A percentile compares a stretch with the other conserved stretches of the same genome.
Evolutionary conservation across 2,797 vertebrate species (phyloP).

Genomic region (Danio aesculapii): DNA sequence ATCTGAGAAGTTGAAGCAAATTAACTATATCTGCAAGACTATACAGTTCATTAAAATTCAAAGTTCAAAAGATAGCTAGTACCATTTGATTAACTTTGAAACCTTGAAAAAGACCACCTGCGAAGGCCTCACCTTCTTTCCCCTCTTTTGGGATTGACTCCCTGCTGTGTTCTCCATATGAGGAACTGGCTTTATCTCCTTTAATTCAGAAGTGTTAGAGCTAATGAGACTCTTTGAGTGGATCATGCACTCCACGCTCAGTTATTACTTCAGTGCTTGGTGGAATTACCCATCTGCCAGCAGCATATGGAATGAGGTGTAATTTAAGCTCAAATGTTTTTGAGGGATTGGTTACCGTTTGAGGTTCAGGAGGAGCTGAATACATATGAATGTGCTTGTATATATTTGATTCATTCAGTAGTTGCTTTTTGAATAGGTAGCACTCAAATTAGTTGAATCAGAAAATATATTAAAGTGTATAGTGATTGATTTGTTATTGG

Average conservation of each 20-base stretch:
- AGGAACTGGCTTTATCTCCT: constrained; percentile 14
- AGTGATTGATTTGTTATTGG: too few relatives aligned
- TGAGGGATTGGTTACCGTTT: constrained; percentile 14
- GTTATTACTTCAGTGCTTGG: constrained; percentile 54
- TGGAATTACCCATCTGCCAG: constrained; percentile 50
- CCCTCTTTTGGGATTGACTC: not conserved
- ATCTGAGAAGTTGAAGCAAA: not conserved
- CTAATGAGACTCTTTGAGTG: constrained; percentile 37
- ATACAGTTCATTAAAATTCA: not conserved
- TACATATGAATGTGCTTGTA: not conserved
- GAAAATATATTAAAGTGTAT: too few relatives aligned
- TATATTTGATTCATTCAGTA: too few relatives aligned
- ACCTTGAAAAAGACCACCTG: constrained; percentile 16
- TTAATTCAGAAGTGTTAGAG: constrained; percentile 11
- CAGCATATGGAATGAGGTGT: constrained; percentile 51
- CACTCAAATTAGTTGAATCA: too few relatives aligned
- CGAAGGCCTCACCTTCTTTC: not conserved
- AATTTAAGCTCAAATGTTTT: constrained; percentile 42
- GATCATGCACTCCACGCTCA: constrained; percentile 26
- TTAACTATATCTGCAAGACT: not conserved
- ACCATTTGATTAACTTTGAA: not conserved
- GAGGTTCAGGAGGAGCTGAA: not conserved
- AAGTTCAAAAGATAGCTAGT: not conserved
- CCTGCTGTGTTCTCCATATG: constrained; percentile 35
- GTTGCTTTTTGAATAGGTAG: too few relatives aligned